Evolutionary conservation across 2,797 vertebrate species (phyloP).

Genomic region (Zalophus californianus): DNA sequence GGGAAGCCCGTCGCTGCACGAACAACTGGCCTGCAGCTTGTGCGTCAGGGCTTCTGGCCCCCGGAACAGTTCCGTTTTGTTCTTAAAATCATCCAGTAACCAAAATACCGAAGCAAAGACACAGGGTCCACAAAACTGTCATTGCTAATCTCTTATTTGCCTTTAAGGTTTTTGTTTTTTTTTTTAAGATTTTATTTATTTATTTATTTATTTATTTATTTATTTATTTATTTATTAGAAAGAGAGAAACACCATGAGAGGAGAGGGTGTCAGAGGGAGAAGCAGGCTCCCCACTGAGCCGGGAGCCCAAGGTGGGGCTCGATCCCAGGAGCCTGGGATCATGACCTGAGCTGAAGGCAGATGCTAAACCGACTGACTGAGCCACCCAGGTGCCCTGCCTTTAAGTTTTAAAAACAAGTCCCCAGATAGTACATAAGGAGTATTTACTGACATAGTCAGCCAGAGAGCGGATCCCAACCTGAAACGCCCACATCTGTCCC

Average conservation of each 20-base stretch:
- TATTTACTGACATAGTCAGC: neutral
- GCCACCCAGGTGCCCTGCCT: too few species aligned
- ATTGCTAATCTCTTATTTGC: rapidly evolving
- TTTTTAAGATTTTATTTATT: too few species aligned
- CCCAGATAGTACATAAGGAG: neutral
- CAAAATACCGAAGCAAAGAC: neutral
- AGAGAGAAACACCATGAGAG: too few species aligned
- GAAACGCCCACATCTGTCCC: neutral
- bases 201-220: too few species aligned
- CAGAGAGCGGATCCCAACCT: neutral
- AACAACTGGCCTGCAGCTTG: neutral
- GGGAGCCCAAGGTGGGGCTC: too few species aligned
- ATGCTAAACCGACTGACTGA: too few species aligned
- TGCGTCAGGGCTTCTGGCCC: neutral
- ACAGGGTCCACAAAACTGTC: too few species aligned
- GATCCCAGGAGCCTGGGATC: too few species aligned
- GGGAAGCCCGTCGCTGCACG: rapidly evolving
- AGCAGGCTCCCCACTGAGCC: too few species aligned
- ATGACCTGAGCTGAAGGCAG: too few species aligned
- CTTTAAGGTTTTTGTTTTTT: neutral
- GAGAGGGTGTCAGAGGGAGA: too few species aligned
- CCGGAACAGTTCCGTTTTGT: neutral
- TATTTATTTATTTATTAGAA: too few species aligned
- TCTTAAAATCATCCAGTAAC: neutral
- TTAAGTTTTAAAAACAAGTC: neutral